Evolutionary conservation across 2,888 invertebrate genomes (phyloP).

Genomic region (Malthinus seriepunctatus): DNA sequence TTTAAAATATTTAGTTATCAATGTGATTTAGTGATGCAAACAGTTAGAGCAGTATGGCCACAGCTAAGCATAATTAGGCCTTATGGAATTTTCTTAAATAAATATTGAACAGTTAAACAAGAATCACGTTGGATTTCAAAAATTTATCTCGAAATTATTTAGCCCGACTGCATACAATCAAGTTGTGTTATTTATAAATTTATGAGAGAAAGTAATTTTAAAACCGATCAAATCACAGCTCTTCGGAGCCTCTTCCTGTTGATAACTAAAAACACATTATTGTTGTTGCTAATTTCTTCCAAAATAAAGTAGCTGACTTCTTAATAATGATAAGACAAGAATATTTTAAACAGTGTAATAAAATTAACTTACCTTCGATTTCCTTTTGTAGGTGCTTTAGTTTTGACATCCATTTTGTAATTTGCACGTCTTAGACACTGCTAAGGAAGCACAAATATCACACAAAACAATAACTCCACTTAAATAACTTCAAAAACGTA

Average conservation of each 20-base stretch:
- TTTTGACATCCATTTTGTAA: slow-evolving; percentile 47
- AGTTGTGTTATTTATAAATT: background rate
- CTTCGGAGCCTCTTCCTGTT: background rate
- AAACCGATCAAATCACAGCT: background rate
- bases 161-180: background rate
- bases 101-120: no score
- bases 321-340: background rate
- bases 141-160: background rate
- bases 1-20: no score
- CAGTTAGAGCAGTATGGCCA: no score
- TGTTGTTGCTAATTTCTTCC: background rate
- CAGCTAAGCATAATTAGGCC: no score
- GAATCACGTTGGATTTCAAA: background rate
- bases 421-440: slow-evolving; percentile 53
- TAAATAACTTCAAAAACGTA: slow-evolving; percentile 30
- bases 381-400: slow-evolving; percentile 59
- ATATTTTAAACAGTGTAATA: background rate
- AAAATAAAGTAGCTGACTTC: slow-evolving; percentile 8
- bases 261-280: no score
- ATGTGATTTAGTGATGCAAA: no score
- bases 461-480: slow-evolving; percentile 25
- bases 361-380: slow-evolving; percentile 66
- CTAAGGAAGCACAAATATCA: slow-evolving; percentile 49
- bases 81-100: no score
- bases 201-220: background rate